A percentile compares a stretch with the other conserved stretches of the same genome.
Evolutionary conservation across 2,113 vertebrate species (phyloP).

Genomic region (Tretioscincus oriximinensis): DNA sequence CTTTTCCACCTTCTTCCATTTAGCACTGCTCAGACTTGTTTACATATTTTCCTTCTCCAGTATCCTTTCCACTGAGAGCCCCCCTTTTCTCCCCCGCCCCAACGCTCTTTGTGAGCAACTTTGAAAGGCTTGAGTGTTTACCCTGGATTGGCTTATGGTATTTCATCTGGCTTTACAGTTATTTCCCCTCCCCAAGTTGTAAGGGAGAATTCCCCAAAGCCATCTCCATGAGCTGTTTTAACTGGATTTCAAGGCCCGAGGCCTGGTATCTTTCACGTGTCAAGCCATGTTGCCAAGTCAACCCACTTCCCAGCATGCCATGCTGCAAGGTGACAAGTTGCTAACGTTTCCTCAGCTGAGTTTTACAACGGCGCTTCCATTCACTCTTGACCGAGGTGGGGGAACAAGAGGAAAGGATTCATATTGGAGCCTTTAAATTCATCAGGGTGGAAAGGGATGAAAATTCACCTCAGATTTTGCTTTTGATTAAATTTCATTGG

Average conservation of each 20-base stretch:
- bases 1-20: neutral
- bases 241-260: neutral
- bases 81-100: neutral
- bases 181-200: neutral
- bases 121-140: conserved; percentile 29
- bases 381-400: neutral
- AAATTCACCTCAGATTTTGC: neutral
- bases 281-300: conserved; percentile 1
- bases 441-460: neutral
- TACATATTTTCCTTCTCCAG: neutral
- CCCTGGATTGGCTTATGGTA: neutral
- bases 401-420: neutral
- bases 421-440: neutral
- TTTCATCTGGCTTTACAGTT: neutral
- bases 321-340: conserved; percentile 17
- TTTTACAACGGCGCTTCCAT: neutral
- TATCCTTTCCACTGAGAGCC: neutral
- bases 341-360: neutral
- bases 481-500: neutral
- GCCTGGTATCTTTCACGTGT: neutral
- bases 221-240: neutral
- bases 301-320: neutral
- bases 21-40: conserved; percentile 10
- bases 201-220: conserved; percentile 10
- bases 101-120: neutral